A percentile compares a stretch with the other conserved stretches of the same genome.
Conservation (phyloP, 2,797 vertebrate genomes). For the Chaetophractus vellerosus region DNA sequence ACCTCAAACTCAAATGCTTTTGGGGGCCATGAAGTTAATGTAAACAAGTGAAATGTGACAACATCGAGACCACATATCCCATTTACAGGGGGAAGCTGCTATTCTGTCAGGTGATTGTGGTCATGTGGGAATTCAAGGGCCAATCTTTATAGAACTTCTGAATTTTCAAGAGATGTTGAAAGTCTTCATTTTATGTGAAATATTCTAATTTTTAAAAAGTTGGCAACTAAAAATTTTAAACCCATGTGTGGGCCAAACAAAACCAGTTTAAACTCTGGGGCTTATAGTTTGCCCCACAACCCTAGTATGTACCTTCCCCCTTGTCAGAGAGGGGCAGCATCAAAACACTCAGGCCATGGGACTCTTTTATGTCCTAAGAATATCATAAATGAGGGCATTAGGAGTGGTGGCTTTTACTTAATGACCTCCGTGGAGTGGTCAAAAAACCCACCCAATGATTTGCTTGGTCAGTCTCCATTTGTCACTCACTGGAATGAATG, state of each 20-base stretch:
- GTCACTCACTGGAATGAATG: neutral
- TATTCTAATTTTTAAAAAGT: conserved; percentile 1
- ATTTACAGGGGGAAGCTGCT: neutral
- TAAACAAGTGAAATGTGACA: neutral
- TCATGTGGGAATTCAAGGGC: neutral
- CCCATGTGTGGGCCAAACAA: neutral
- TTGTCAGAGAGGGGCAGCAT: neutral
- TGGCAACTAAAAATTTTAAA: neutral
- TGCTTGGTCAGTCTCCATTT: neutral
- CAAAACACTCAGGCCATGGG: rapidly evolving
- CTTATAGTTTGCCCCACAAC: neutral
- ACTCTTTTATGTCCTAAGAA: neutral
- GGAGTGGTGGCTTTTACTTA: neutral
- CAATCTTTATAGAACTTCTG: conserved; percentile 20
- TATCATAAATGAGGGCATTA: neutral
- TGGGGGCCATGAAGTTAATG: neutral
- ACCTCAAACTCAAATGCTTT: neutral
- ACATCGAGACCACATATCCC: neutral
- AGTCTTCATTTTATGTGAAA: conserved; percentile 20
- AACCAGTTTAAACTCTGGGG: neutral
- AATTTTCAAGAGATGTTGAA: conserved; percentile 4
- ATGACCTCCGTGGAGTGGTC: neutral
- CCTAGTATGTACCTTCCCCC: neutral
- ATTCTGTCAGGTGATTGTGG: neutral
- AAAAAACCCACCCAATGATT: neutral